phyloP scores from a whole-genome alignment of 37 sponge, comb jelly and placozoan genomes.

The Chondrosia reniformis region DNA sequence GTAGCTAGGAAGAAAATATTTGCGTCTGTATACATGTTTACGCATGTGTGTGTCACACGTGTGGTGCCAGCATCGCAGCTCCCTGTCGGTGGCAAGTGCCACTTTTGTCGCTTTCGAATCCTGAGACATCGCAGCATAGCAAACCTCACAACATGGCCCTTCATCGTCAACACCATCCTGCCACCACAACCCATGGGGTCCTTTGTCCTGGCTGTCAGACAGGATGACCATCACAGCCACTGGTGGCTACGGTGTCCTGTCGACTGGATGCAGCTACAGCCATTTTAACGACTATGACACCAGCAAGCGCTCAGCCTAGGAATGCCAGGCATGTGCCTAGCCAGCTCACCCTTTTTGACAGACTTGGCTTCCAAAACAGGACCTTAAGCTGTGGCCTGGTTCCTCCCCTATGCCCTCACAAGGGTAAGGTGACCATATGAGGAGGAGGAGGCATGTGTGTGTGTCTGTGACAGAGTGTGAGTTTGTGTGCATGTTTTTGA shows the following conservation, averaged over 20 bases:
- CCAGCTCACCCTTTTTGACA: no score
- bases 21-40: background rate
- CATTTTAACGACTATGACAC: background rate
- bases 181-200: background rate
- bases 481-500: constrained; percentile 5
- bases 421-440: no score
- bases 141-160: no score
- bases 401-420: no score
- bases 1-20: background rate
- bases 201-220: no score
- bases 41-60: constrained; percentile 29
- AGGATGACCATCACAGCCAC: background rate
- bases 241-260: background rate
- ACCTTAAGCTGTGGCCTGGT: no score
- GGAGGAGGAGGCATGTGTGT: background rate
- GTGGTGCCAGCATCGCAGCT: no score
- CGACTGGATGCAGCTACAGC: background rate
- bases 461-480: constrained; percentile 5
- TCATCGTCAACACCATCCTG: background rate
- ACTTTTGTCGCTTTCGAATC: no score
- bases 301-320: background rate
- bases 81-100: no score
- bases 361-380: no score
- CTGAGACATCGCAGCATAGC: no score
- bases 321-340: background rate